Evolutionary conservation across 2,113 vertebrate species (phyloP), one percentile per base, ranked within the genome.

Genomic region (Lanius collurio): DNA sequence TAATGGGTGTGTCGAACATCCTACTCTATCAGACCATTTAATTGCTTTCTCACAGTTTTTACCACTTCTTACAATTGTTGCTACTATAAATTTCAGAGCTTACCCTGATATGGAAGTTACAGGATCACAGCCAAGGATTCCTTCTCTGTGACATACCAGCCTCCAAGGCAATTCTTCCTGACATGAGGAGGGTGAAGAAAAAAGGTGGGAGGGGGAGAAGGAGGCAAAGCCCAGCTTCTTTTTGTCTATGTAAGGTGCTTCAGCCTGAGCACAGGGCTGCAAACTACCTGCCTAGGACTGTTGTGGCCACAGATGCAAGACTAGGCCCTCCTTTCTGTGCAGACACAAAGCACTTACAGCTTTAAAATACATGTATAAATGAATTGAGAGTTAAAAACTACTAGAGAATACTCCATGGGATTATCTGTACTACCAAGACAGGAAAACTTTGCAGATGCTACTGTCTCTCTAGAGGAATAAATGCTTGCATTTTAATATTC

Each of bases 391-490:
- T 98, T 98, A 98, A 98, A 97, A 98, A 98, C 97, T 98, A 97
- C 96, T 97, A 97, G 92, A 97, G 95, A 97, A 97, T 95, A 94
- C 98, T 97, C 97, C 91, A 90, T 68, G 98, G 98, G 98, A 98
- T 98, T 98, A 98, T 98, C 97, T 97, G 98, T 98, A 97, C 98
- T 97, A 98, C 96, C 97, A 98, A 98, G 98, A 98, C 95, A 98
- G 97, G 97, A 97, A 98, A 98, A 98, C 96, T 98, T 97, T 98
- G 98, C 98, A 98, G 98, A 98, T 98, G 98, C 98, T 98, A 97
- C 98, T 98, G 98, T 98, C 98, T 98, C 98, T 98, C 98, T 98
- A 97, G 98, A 98, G 98, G 97, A 98, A 98, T 98, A 98, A 98
- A 98, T 97, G 98, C 97, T 98, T 98, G 98, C 97, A 98, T 98